These are phyloP conservation scores for Actinostola sp. DNA, from an alignment of 92 coral and sea anemone species.

Conservation along the genomic window DNA sequence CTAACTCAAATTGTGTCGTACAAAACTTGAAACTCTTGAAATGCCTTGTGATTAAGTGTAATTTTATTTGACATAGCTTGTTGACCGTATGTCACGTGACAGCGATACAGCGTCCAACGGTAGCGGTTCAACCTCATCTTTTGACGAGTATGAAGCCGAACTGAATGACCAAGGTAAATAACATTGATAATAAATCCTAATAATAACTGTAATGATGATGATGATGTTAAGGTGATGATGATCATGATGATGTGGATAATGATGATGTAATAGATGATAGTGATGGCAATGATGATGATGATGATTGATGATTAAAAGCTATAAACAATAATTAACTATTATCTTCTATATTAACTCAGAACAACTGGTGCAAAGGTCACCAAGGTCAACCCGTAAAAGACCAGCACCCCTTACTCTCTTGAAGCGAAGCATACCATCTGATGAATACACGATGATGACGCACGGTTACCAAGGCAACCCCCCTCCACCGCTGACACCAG, in stretches of 20 bases:
- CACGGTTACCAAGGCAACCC: slow-evolving; percentile 22
- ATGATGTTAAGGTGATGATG: no score
- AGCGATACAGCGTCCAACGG: slow-evolving; percentile 53
- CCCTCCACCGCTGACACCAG: slow-evolving; percentile 65
- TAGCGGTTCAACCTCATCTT: slow-evolving; percentile 58
- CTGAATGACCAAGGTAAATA: slow-evolving; percentile 47
- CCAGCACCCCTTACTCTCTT: slow-evolving; percentile 40
- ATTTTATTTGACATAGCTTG: slow-evolving; percentile 49
- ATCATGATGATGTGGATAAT: no score
- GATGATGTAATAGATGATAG: no score
- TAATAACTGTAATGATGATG: no score
- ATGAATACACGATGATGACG: slow-evolving; percentile 9
- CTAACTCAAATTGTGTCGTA: no score
- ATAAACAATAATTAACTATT: no score
- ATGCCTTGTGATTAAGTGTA: neutral
- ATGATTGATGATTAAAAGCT: no score
- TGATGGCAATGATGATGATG: no score
- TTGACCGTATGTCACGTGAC: slow-evolving; percentile 78
- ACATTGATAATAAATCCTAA: no score
- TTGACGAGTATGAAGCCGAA: slow-evolving; percentile 65
- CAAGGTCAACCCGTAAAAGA: slow-evolving; percentile 16
- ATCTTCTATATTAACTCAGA: slow-evolving; percentile 12
- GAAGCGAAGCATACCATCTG: slow-evolving; percentile 37
- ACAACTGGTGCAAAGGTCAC: slow-evolving; percentile 13
- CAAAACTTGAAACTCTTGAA: neutral